These are phyloP conservation scores for Pollenia amentaria DNA, from an alignment of 2,888 invertebrate species.

Conservation along the genomic window DNA sequence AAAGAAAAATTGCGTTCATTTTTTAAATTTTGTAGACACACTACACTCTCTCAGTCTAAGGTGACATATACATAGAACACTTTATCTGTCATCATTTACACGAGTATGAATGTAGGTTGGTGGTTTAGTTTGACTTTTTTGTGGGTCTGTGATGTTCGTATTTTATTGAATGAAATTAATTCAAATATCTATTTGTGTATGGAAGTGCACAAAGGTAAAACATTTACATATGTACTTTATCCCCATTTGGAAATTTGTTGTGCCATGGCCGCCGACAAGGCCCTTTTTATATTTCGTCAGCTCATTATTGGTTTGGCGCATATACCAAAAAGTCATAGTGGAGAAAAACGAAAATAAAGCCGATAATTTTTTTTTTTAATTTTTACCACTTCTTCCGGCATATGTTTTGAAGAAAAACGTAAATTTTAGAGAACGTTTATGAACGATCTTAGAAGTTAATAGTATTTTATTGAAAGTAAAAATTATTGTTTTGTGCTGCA, in stretches of 20 bases:
- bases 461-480: too few relatives aligned
- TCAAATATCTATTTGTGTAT: conserved; percentile 36
- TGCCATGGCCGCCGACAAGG: too few relatives aligned
- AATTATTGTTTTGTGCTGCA: too few relatives aligned
- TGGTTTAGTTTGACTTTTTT: conserved; percentile 49
- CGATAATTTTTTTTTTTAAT: too few relatives aligned
- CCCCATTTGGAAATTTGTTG: neutral
- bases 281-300: too few relatives aligned
- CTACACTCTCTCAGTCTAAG: conserved; percentile 4
- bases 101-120: conserved; percentile 16
- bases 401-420: too few relatives aligned
- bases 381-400: too few relatives aligned
- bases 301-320: too few relatives aligned
- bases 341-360: too few relatives aligned
- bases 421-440: too few relatives aligned
- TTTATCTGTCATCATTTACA: neutral
- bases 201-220: neutral
- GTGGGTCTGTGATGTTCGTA: conserved; percentile 62
- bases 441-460: too few relatives aligned
- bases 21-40: conserved; percentile 40
- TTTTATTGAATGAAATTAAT: conserved; percentile 70
- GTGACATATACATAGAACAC: conserved; percentile 31
- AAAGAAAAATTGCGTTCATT: conserved; percentile 55
- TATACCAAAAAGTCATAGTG: too few relatives aligned
- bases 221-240: neutral